These are phyloP conservation scores for Petroica traversi DNA, from an alignment of 2,113 vertebrate genomes.

Conservation along the genomic window DNA sequence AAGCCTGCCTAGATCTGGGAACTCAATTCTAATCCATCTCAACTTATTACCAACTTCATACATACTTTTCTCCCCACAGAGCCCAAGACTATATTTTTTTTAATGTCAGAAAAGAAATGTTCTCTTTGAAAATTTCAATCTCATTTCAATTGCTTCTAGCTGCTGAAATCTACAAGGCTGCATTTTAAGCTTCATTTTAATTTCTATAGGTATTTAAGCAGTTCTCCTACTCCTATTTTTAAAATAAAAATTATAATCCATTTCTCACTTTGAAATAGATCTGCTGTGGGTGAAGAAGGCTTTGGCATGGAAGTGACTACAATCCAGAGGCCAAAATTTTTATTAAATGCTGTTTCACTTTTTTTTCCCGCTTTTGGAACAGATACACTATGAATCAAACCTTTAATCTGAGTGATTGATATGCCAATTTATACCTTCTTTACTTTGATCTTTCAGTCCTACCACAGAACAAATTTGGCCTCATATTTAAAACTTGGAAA, in stretches of 20 bases:
- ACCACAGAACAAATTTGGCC: not conserved
- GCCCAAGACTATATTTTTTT: not conserved
- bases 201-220: not conserved
- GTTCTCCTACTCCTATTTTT: not conserved
- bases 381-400: not conserved
- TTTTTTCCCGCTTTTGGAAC: not conserved
- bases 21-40: not conserved
- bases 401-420: not conserved
- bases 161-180: not conserved
- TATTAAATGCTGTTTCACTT: not conserved
- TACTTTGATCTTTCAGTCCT: slow-evolving; percentile 22
- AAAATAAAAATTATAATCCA: not conserved
- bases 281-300: not conserved
- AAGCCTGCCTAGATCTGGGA: not conserved
- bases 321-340: not conserved
- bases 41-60: not conserved
- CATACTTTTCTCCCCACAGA: not conserved
- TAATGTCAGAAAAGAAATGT: not conserved
- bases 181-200: not conserved
- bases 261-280: not conserved
- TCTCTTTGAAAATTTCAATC: not conserved
- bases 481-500: slow-evolving; percentile 37
- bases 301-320: not conserved
- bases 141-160: not conserved
- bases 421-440: not conserved